Percentiles rank a stretch among this genome's conserved stretches.
These are phyloP conservation scores for Clarias platycephalus DNA, from an alignment of 2,797 vertebrate species.

Conservation along the genomic window DNA sequence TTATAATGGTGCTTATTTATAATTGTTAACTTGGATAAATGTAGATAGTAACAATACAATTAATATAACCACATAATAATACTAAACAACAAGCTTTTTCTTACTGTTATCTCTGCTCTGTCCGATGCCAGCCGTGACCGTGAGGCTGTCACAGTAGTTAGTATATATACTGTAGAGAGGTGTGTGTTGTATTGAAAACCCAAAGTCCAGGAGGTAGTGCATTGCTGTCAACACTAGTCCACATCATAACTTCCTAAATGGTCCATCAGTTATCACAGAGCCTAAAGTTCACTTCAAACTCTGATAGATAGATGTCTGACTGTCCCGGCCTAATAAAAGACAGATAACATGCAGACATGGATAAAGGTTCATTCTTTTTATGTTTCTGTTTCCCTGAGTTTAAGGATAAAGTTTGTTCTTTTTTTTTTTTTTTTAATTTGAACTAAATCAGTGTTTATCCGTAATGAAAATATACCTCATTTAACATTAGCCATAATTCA, in stretches of 20 bases:
- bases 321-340: slow-evolving; percentile 1
- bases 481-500: background rate
- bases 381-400: background rate
- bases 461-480: background rate
- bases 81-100: background rate
- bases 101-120: slow-evolving; percentile 41
- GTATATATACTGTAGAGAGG: slow-evolving; percentile 40
- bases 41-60: no score
- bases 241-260: slow-evolving; percentile 31
- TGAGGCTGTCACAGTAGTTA: no score
- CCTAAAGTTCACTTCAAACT: slow-evolving; percentile 14
- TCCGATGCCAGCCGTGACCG: slow-evolving; percentile 9
- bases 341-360: background rate
- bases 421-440: background rate
- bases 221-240: no score
- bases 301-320: background rate
- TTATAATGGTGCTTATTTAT: background rate
- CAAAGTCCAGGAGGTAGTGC: slow-evolving; percentile 54
- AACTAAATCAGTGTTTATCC: background rate
- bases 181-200: slow-evolving; percentile 33
- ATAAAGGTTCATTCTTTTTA: slow-evolving; percentile 1
- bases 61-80: background rate
- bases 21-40: background rate
- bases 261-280: slow-evolving; percentile 31
- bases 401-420: background rate